Percentiles rank a stretch among this genome's conserved stretches.
Evolutionary conservation across 2,797 vertebrate genomes (phyloP).

Genomic region (Melanotaenia nigrans): DNA sequence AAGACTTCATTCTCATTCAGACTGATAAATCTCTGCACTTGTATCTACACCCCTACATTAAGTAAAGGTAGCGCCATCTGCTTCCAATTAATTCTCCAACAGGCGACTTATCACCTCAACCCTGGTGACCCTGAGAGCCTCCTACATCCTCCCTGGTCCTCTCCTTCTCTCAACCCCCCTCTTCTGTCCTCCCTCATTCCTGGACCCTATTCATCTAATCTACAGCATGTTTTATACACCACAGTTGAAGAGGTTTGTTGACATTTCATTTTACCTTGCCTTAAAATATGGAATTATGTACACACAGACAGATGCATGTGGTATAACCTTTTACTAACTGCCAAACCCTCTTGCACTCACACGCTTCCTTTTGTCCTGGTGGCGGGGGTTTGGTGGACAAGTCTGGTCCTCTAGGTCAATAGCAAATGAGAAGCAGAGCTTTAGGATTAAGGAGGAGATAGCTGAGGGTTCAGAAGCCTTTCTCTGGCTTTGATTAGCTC

Average conservation of each 20-base stretch:
- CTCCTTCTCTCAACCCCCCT: conserved; percentile 51
- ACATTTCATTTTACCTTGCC: conserved; percentile 67
- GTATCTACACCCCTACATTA: conserved; percentile 75
- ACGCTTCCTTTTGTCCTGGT: conserved; percentile 57
- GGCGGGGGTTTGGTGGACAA: conserved; percentile 68
- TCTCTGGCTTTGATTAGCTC: conserved; percentile 82
- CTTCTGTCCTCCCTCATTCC: conserved; percentile 69
- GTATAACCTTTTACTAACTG: conserved; percentile 62
- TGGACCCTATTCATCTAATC: conserved; percentile 69
- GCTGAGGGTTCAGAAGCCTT: conserved; percentile 72
- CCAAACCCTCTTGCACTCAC: conserved; percentile 53
- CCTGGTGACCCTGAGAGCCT: conserved; percentile 70
- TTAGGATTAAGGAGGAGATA: conserved; percentile 77
- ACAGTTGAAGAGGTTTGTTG: conserved; percentile 74
- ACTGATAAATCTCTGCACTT: conserved; percentile 76
- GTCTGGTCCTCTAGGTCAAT: conserved; percentile 73
- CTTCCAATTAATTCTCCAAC: conserved; percentile 82
- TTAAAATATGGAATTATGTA: conserved; percentile 70
- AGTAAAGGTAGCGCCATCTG: conserved; percentile 83
- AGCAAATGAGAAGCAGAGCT: conserved; percentile 80
- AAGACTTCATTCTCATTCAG: conserved; percentile 62
- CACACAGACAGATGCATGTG: conserved; percentile 39
- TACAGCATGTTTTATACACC: conserved; percentile 65
- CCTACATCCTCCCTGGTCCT: conserved; percentile 70
- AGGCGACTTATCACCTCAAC: conserved; percentile 83